Evolutionary conservation across 92 coral and sea anemone species (phyloP).

Genomic region (Porites cylindrica): DNA sequence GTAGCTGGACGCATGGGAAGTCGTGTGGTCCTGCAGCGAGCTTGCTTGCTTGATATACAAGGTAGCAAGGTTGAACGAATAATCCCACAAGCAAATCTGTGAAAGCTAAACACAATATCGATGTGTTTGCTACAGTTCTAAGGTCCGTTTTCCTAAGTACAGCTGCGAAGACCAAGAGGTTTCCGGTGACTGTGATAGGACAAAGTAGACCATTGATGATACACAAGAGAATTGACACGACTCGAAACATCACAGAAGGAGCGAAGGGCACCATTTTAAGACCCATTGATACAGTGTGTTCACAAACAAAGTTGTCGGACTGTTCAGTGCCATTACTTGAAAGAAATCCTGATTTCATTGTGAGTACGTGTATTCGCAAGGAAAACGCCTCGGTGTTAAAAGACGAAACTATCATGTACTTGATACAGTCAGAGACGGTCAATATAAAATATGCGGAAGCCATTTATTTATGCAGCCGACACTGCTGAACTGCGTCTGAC

Average conservation of each 20-base stretch:
- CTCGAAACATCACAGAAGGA: background rate
- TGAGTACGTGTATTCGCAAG: background rate
- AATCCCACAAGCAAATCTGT: conserved; percentile 75
- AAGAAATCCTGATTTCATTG: background rate
- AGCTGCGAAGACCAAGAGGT: conserved; percentile 75
- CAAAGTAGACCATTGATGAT: conserved; percentile 71
- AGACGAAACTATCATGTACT: background rate
- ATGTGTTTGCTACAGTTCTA: conserved; percentile 69
- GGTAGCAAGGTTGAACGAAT: conserved; percentile 77
- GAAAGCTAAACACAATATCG: conserved; percentile 75
- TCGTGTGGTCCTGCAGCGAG: conserved; percentile 6
- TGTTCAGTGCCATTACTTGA: background rate
- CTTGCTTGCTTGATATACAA: conserved; percentile 80
- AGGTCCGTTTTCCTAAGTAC: conserved; percentile 73
- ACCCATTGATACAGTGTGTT: background rate
- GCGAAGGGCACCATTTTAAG: conserved; percentile 45
- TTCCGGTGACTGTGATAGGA: conserved; percentile 68
- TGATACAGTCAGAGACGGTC: background rate
- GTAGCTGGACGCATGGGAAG: conserved; percentile 74
- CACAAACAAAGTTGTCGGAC: conserved; percentile 28
- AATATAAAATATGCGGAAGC: no score
- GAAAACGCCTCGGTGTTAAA: no score
- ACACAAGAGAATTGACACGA: conserved; percentile 61
- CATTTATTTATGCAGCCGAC: background rate
- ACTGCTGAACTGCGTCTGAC: background rate